Evolutionary conservation across 1,140 invertebrate species (phyloP), one percentile per base, ranked within the genome.

Genomic region (Paralvinella palmiformis): DNA sequence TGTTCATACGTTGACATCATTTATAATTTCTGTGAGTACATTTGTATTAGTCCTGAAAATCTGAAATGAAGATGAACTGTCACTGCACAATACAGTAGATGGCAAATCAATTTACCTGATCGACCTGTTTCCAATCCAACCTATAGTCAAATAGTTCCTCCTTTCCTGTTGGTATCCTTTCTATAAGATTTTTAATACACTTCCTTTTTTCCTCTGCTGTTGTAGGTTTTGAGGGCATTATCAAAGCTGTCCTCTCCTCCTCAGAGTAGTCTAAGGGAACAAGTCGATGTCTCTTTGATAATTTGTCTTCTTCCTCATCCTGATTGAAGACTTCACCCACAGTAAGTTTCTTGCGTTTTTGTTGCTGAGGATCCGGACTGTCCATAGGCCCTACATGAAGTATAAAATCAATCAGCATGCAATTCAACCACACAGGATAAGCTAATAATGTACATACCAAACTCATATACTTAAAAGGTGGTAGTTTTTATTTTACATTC

Each of bases 81-180:
- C n/a, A n/a, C n/a, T n/a, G n/a, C n/a, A n/a, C n/a, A n/a, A n/a
- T n/a, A n/a, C n/a, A n/a, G n/a, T n/a, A n/a, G n/a, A n/a, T n/a
- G n/a, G n/a, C n/a, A n/a, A n/a, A n/a, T n/a, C n/a, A 20, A 60
- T 81, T 84, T 78, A 89, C 87, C 80, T 86, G 86, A 81, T 91
- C 89, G 59, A 94, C 89, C 78, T 90, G 88, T 65, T 86, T 85
- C 86, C 95, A 96, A 78, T 98, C 94, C 35, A 99, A 85, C 72
- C 89, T 87, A 83, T 92, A 97, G 60, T 88, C 90, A 83, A 98
- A 99, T 48, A 99, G 83, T 71, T 94, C 91, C 66, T 91, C 90
- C 83, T 98, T 98, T 75, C 92, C 91, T 48, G 95, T 98, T 55
- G 96, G 96, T 79, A 99, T 99, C 83, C 92, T 94, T 79, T 98